A percentile compares a stretch with the other conserved stretches of the same genome.
Conservation (phyloP, 2,113 vertebrate species). For the Pterocles burchelli region DNA sequence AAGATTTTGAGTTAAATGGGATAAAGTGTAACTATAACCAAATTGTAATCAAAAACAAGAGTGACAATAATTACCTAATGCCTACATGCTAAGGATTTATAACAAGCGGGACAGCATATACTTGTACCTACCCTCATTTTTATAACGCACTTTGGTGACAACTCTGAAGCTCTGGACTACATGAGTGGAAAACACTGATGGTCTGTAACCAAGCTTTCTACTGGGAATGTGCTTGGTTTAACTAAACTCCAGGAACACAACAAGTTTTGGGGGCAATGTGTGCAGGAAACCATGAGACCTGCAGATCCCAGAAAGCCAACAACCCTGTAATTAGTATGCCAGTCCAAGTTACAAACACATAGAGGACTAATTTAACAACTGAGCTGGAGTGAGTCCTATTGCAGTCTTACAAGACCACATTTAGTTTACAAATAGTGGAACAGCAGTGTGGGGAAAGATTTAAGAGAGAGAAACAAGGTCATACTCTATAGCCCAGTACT, state of each 20-base stretch:
- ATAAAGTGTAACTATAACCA: background rate
- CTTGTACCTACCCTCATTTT: background rate
- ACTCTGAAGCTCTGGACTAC: background rate
- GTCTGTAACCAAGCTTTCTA: background rate
- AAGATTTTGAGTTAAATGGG: background rate
- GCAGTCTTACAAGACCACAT: background rate
- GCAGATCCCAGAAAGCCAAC: background rate
- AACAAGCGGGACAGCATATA: background rate
- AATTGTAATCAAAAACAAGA: background rate
- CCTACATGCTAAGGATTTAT: background rate
- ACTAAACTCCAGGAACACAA: background rate
- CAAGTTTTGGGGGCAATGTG: rapidly evolving
- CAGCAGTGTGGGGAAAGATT: background rate
- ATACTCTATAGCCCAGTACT: background rate
- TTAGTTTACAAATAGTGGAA: background rate
- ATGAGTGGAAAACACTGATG: background rate
- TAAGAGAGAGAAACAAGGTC: background rate
- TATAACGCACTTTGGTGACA: background rate
- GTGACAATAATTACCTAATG: background rate
- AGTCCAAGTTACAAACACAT: background rate
- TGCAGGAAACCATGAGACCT: background rate
- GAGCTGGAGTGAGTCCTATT: background rate
- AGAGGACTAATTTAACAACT: background rate
- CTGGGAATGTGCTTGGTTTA: background rate
- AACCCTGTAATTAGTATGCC: rapidly evolving